Base-by-base conservation (phyloP, 2,113 vertebrate genomes). In the Chionomys nivalis region DNA sequence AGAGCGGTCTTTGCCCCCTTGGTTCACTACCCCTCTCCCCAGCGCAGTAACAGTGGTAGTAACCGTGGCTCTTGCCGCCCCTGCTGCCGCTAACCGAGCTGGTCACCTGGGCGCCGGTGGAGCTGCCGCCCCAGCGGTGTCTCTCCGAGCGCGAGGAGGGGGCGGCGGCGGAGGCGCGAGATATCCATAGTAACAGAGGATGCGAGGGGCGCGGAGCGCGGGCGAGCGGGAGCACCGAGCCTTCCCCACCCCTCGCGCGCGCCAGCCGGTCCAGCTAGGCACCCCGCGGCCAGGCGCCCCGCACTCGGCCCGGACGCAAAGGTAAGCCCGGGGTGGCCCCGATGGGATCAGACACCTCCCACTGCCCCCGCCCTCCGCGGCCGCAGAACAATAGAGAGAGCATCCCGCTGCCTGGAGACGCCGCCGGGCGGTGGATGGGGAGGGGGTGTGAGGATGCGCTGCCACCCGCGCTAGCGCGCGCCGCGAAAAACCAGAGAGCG, bases 171-270 rank as follows among this genome's bases (percentile, higher is more conserved):
- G 93, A 81, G 92, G 77, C 73, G 87, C 91, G 92, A 68, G 89
- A 98, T 98, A 98, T 97, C 98, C 98, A 98, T 98, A 98, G 98
- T 98, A 98, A 98, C 98, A 76, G 98, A 95, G 97, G 97, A 97
- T 96, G 98, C 97, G 87, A 88, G 85, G 68, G 86, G 86, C 66
- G 61, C 66, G 23, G 55, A 97, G 95, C 91, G 96, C 88, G 31
- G 96, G 96, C 88, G 47, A 82, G 95, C 97, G 58, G 96, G 90
- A 89, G 96, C 76, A 95, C 82, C 31, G 76, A 66, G 96, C 42
- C 55, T 58, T 17, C 55, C 96, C 90, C 44, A 87, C 58, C 33
- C n/a, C 96, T 89, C 36, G 87, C 92, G 65, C 47, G 87, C 86
- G 66, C n/a, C 95, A 94, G 93, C 95, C 55, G 31, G 85, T 86